Percentiles rank a stretch among this genome's conserved stretches.
Conservation (phyloP, 2,888 invertebrate genomes). For the Trachelus stipa region DNA sequence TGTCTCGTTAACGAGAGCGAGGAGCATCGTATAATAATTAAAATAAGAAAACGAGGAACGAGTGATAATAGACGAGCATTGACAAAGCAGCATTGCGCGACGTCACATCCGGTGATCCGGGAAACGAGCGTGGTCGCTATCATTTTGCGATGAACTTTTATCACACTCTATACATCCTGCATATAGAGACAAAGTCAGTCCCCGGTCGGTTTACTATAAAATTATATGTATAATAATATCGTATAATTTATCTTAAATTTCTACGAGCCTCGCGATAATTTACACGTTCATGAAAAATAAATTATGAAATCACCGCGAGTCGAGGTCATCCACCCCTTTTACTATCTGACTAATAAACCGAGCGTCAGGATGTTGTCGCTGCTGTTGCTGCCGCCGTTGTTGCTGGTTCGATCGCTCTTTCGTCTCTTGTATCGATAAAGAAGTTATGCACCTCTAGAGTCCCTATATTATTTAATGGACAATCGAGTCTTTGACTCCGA, state of each 20-base stretch:
- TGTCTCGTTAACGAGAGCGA: neutral
- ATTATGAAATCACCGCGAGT: slow-evolving; percentile 26
- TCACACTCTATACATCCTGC: neutral
- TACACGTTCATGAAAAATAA: slow-evolving; percentile 59
- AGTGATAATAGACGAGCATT: neutral
- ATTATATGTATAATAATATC: neutral
- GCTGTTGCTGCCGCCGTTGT: neutral
- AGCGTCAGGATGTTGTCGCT: slow-evolving; percentile 23
- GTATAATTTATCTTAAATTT: neutral
- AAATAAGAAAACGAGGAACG: neutral
- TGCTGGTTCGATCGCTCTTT: slow-evolving; percentile 13
- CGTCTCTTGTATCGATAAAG: neutral
- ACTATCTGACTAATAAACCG: slow-evolving; percentile 32
- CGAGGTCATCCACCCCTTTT: neutral
- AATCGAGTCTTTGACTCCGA: neutral
- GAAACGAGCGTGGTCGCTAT: slow-evolving; percentile 21
- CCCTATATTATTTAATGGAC: neutral
- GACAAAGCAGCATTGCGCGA: neutral
- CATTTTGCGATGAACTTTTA: slow-evolving; percentile 29
- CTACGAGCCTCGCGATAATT: slow-evolving; percentile 40
- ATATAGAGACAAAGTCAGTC: neutral
- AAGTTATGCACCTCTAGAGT: neutral
- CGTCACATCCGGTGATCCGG: neutral
- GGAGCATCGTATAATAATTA: neutral
- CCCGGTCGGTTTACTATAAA: neutral